phyloP scores from a whole-genome alignment of 2,888 invertebrate genomes.

The Cinara cedri region DNA sequence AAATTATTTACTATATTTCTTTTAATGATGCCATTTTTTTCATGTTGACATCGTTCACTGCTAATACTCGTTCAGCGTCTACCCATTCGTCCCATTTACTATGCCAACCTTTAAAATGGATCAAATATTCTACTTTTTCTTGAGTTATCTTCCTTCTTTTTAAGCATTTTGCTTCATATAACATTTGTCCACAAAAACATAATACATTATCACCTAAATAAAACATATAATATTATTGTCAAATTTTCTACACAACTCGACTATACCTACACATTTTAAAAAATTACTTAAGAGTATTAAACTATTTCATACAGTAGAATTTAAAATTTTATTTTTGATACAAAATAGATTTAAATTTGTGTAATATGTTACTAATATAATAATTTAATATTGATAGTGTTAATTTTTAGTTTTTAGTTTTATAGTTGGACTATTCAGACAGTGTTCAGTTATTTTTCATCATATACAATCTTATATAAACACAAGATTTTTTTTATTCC shows the following conservation, averaged over 20 bases:
- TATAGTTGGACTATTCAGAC: no score
- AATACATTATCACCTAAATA: constrained; percentile 83
- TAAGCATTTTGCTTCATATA: constrained; percentile 96
- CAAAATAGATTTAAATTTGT: no score
- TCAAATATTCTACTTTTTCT: constrained; percentile 80
- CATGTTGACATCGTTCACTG: constrained; percentile 86
- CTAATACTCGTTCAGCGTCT: constrained; percentile 85
- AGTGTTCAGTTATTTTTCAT: no score
- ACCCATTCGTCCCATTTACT: constrained; percentile 98
- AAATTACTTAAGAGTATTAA: no score
- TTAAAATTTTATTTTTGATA: neutral
- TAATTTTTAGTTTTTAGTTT: no score
- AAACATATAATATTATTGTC: constrained; percentile 8
- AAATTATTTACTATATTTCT: constrained; percentile 27
- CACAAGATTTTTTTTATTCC: no score
- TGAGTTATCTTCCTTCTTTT: constrained; percentile 68
- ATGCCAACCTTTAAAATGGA: constrained; percentile 98
- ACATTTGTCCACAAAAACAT: constrained; percentile 93
- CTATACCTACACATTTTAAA: no score
- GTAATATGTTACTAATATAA: no score
- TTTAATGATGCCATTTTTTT: constrained; percentile 65
- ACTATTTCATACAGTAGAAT: neutral
- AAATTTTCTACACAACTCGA: neutral
- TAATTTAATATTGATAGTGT: no score
- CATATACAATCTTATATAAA: no score